A percentile compares a stretch with the other conserved stretches of the same genome.
Evolutionary conservation across 2,888 invertebrate species (phyloP).

Genomic region (Trachelus iudaicus): DNA sequence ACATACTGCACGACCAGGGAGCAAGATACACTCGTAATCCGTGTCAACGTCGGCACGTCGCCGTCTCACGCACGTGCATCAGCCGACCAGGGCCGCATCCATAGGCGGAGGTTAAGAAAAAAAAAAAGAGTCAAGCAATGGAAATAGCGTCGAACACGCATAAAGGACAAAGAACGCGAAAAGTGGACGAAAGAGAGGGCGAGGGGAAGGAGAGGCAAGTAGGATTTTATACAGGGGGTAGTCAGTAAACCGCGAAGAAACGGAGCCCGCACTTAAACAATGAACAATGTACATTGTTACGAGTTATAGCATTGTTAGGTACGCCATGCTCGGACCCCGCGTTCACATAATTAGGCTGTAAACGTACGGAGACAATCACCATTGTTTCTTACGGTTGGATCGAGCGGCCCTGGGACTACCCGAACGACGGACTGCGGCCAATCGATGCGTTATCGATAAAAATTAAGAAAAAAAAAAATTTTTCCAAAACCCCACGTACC

Average conservation of each 20-base stretch:
- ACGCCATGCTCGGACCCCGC: conserved; percentile 59
- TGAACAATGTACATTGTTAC: conserved; percentile 67
- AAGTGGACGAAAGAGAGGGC: not conserved
- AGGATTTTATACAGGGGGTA: conserved; percentile 8
- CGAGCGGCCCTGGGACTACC: conserved; percentile 29
- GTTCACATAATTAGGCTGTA: conserved; percentile 67
- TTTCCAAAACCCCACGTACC: not conserved
- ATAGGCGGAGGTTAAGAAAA: too few relatives aligned
- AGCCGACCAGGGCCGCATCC: not conserved
- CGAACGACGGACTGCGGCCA: not conserved
- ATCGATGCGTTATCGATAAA: not conserved
- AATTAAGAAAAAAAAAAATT: not conserved
- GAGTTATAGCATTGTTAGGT: conserved; percentile 66
- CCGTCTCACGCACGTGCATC: not conserved
- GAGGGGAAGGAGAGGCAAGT: not conserved
- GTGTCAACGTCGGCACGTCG: not conserved
- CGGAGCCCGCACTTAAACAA: conserved; percentile 52
- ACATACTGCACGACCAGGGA: not conserved
- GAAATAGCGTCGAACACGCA: not conserved
- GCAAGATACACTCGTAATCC: not conserved
- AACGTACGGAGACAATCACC: conserved; percentile 66
- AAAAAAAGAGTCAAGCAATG: not conserved
- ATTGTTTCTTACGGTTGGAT: conserved; percentile 53
- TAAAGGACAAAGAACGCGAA: not conserved
- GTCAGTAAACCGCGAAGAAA: conserved; percentile 35